A percentile compares a stretch with the other conserved stretches of the same genome.
Conservation (phyloP, 2,113 vertebrate genomes). For the Vanacampus margaritifer region DNA sequence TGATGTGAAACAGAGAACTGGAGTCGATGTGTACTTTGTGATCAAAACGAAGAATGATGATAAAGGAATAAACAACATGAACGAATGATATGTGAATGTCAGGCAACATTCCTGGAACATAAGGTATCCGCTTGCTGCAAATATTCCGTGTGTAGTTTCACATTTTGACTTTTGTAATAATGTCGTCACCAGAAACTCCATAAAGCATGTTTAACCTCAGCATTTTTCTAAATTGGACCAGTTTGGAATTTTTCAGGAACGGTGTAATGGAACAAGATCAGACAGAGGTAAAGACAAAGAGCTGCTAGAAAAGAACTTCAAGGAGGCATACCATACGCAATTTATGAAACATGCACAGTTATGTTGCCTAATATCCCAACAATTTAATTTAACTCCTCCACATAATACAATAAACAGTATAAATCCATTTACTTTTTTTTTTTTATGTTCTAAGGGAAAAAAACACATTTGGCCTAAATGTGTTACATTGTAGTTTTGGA, state of each 20-base stretch:
- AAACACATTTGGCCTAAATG: neutral
- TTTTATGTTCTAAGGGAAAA: neutral
- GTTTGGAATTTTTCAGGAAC: neutral
- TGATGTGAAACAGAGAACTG: neutral
- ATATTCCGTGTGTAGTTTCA: neutral
- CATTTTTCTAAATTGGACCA: neutral
- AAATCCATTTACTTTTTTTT: neutral
- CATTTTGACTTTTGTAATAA: neutral
- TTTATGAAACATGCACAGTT: too few species aligned
- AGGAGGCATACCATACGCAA: too few species aligned
- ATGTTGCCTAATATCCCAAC: too few species aligned
- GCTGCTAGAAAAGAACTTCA: neutral
- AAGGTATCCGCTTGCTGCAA: neutral
- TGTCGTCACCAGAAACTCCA: neutral
- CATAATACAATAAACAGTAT: too few species aligned
- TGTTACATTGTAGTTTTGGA: neutral
- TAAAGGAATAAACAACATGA: neutral
- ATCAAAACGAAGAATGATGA: neutral
- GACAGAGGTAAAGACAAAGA: neutral
- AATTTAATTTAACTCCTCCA: too few species aligned
- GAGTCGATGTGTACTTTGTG: neutral
- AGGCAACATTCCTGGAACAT: neutral
- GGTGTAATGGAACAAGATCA: neutral
- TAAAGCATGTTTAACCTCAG: neutral
- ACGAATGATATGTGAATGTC: neutral